Percentiles rank a stretch among this genome's conserved stretches.
These are phyloP conservation scores for Python bivittatus DNA, from an alignment of 2,113 vertebrate genomes.

Conservation along the genomic window DNA sequence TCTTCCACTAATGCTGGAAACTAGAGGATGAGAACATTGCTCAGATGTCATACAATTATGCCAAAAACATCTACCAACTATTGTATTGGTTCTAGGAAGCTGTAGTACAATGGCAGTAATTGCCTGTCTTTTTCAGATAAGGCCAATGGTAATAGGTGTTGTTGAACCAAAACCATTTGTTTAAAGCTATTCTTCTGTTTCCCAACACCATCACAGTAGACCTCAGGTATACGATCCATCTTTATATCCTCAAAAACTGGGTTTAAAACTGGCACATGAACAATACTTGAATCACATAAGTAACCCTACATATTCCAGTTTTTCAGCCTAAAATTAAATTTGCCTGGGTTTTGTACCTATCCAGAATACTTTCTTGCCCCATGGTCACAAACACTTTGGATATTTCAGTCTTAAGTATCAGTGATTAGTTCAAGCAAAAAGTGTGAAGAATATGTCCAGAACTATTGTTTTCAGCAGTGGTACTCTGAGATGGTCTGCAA, in stretches of 20 bases:
- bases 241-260: background rate
- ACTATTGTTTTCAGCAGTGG: no score
- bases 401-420: background rate
- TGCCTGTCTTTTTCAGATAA: background rate
- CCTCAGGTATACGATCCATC: background rate
- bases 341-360: background rate
- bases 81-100: background rate
- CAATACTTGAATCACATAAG: background rate
- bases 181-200: background rate
- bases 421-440: background rate
- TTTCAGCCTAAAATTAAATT: background rate
- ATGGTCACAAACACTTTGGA: background rate
- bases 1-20: background rate
- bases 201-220: background rate
- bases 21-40: background rate
- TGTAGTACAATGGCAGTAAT: background rate
- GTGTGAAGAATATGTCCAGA: background rate
- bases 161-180: background rate
- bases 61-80: background rate
- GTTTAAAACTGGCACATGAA: background rate
- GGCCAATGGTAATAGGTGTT: background rate
- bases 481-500: background rate
- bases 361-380: background rate
- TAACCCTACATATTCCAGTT: background rate
- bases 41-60: background rate